Base-by-base conservation (phyloP, 2,113 vertebrate genomes). In the Corythaeola cristata region DNA sequence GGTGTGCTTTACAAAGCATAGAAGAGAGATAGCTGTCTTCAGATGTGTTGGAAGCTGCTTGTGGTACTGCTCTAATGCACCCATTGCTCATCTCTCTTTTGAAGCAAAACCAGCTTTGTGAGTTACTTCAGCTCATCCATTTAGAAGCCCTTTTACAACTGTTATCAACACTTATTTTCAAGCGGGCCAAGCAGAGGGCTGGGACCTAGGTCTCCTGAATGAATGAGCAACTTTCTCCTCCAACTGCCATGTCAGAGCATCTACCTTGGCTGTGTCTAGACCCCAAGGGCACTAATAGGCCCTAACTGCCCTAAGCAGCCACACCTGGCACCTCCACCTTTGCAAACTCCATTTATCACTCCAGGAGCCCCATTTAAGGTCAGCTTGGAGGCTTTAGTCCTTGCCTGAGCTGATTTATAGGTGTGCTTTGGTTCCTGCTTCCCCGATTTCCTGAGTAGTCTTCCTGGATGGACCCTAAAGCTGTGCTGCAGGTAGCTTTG, bases 301-400 rank as follows among this genome's bases (percentile, higher is more conserved):
- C 33, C 19, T 58, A n/a, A n/a, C 8, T 10, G 19, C 22, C 33
- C 64, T 66, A 5, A 78, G 5, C 20, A 66, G 60, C 7, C 7
- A 47, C 82, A 64, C 7, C 30, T 68, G 39, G 20, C 13, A 4
- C 18, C 24, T 84, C 30, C 17, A n/a, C 14, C 32, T 30, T 8
- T 37, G n/a, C 37, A 50, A 39, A 27, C 26, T 32, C 28, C 32
- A 26, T 3, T 32, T 71, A 0, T 33, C 39, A 41, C 52, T 68
- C 50, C 77, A 62, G 64, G 12, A 91, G 33, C 28, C 9, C 23
- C 23, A 3, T 73, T 69, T 69, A 73, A 82, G 30, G 30, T 74
- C n/a, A 72, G 19, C 4, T 30, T 27, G 15, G 75, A 6, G 2
- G 0, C 0, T 19, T 41, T 8, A 4, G 1, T 11, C 7, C 2